Conservation (phyloP, 2,888 invertebrate species). For the Noctuana brunneofusca region DNA sequence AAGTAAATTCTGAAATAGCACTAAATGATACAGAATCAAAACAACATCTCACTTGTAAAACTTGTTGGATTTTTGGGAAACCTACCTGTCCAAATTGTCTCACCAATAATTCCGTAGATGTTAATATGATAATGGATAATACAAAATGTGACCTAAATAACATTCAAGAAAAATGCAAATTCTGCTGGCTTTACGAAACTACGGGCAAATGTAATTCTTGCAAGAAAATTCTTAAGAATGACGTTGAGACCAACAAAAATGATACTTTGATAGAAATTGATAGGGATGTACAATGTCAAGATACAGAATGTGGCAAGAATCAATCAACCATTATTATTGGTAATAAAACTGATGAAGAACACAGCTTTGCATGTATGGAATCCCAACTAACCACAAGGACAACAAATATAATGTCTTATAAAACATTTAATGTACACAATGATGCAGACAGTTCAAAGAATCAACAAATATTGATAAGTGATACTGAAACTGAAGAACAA, state of each 20-base stretch:
- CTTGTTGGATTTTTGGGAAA: conserved; percentile 49
- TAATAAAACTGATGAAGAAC: not conserved
- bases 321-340: not conserved
- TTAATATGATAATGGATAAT: not conserved
- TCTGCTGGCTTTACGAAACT: conserved; percentile 55
- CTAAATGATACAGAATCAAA: not conserved
- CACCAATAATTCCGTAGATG: not conserved
- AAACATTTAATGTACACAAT: not conserved
- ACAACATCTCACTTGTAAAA: conserved; percentile 36
- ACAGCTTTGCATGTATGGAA: conserved; percentile 9
- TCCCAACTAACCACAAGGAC: not conserved
- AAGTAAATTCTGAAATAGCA: not conserved
- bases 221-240: conserved; percentile 39
- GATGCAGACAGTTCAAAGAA: not conserved
- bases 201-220: conserved; percentile 51
- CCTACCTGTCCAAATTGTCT: conserved; percentile 43
- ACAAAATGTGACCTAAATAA: not conserved
- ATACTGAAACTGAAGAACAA: not conserved
- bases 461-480: not conserved
- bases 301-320: not conserved
- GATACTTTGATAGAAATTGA: not conserved
- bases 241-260: not conserved
- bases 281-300: not conserved
- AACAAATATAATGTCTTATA: not conserved
- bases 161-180: conserved; percentile 43